These are phyloP conservation scores for Morpho deidamia DNA, from an alignment of 2,888 invertebrate genomes.

Conservation along the genomic window DNA sequence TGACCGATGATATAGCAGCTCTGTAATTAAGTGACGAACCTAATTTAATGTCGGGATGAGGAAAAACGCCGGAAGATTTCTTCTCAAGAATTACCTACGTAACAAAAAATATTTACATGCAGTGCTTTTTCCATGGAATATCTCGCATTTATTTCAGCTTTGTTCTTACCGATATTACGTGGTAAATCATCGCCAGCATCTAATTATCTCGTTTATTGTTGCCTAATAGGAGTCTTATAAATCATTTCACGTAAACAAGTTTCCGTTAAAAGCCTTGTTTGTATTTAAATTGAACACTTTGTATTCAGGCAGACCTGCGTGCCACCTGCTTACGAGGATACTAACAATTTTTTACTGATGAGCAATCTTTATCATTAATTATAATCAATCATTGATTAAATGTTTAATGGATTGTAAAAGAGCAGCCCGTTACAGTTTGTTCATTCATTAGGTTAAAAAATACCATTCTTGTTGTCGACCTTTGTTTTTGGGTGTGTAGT, in stretches of 20 bases:
- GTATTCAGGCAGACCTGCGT: constrained; percentile 3
- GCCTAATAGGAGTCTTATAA: constrained; percentile 10
- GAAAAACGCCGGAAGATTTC: too few species aligned
- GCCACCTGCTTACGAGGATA: constrained; percentile 1
- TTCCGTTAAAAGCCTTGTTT: constrained; percentile 31
- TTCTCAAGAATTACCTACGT: too few species aligned
- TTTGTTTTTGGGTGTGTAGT: too few species aligned
- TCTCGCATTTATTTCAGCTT: background rate
- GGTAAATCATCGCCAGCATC: background rate
- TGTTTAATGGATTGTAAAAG: background rate
- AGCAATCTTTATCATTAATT: constrained; percentile 3
- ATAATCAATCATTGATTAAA: background rate
- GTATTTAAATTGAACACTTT: constrained; percentile 10
- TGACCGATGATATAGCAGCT: too few species aligned
- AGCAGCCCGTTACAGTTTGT: background rate
- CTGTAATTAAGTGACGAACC: too few species aligned
- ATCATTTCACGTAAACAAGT: constrained; percentile 25
- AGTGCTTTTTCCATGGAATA: background rate
- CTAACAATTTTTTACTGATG: constrained; percentile 4
- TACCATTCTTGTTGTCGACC: too few species aligned
- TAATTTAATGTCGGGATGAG: too few species aligned
- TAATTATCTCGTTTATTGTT: background rate
- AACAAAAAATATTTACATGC: background rate
- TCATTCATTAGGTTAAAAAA: background rate
- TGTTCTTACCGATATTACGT: constrained; percentile 1